Conservation (phyloP, 2,113 vertebrate genomes). For the Corythaixoides concolor region DNA sequence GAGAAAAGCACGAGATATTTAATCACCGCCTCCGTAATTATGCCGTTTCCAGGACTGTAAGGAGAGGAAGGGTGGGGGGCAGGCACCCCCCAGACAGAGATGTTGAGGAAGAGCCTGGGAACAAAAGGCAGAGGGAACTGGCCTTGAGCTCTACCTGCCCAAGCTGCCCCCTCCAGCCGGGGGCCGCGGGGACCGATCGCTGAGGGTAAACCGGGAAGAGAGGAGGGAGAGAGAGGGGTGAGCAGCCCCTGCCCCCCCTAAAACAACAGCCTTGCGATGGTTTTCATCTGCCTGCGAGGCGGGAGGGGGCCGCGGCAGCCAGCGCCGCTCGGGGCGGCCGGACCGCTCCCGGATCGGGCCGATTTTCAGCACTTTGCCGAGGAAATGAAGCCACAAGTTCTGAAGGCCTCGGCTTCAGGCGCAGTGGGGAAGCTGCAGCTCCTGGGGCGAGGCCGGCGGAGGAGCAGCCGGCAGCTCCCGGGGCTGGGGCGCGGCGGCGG, state of each 20-base stretch:
- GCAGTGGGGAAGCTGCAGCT: not conserved
- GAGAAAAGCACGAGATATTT: not conserved
- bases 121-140: not conserved
- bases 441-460: not conserved
- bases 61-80: not conserved
- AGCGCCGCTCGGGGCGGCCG: not conserved
- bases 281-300: not conserved
- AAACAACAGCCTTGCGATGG: not conserved
- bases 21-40: not conserved
- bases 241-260: not conserved
- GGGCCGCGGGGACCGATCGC: not conserved
- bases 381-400: not conserved
- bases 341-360: not conserved
- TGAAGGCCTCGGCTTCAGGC: not conserved
- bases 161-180: not conserved
- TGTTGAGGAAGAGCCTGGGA: not conserved
- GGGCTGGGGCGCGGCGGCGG: not conserved
- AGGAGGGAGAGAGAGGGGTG: too few relatives aligned
- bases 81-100: not conserved
- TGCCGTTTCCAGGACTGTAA: not conserved
- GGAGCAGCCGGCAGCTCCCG: not conserved
- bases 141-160: not conserved
- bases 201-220: not conserved
- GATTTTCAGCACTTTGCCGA: not conserved
- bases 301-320: not conserved